Base-by-base conservation (phyloP, 2,797 vertebrate species). In the Tarsius wallacei region DNA sequence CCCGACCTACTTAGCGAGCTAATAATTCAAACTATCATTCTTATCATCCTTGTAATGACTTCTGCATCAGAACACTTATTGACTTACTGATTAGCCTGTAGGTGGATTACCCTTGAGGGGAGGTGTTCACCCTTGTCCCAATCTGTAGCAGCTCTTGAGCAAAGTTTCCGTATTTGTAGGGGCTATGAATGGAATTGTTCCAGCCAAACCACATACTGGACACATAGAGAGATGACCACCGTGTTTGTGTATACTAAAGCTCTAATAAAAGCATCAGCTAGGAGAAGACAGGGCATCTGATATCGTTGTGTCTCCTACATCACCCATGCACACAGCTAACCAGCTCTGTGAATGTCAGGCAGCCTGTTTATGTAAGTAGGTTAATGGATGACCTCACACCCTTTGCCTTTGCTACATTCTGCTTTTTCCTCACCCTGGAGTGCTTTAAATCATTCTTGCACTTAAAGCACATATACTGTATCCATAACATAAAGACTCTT, bases 361-460 rank as follows among this genome's bases (percentile, higher is more conserved):
- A 73, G 55, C 13, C 24, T 80, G 57, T 36, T 78, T 42, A 26
- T 57, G 31, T 42, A 59, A 84, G 81, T 66, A 81, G 66, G 61
- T 47, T 81, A 84, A 77, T 64, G 61, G 33, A 81, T 94, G 71
- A 88, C 55, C 81, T 94, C 90, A 77, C 26, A 47, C 47, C 4
- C n/a, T 90, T 82, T 63, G 86, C 59, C 33, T 95, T 74, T 42
- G 59, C 47, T 73, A 36, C 4, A 49, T 68, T 77, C 15, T 93
- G 55, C 17, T 71, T 74, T 87, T 81, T 51, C 26, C 63, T 86
- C 61, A 83, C 49, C 57, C 63, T 33, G 28, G 21, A 70, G 57
- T 16, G 31, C 82, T 90, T 83, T 94, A 97, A 94, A 83, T 94
- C 88, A 71, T 19, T 26, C 12, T 42, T 42, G 81, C 5, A 78